Evolutionary conservation across 1,140 invertebrate genomes (phyloP).

Genomic region (Bicyclus anynana): DNA sequence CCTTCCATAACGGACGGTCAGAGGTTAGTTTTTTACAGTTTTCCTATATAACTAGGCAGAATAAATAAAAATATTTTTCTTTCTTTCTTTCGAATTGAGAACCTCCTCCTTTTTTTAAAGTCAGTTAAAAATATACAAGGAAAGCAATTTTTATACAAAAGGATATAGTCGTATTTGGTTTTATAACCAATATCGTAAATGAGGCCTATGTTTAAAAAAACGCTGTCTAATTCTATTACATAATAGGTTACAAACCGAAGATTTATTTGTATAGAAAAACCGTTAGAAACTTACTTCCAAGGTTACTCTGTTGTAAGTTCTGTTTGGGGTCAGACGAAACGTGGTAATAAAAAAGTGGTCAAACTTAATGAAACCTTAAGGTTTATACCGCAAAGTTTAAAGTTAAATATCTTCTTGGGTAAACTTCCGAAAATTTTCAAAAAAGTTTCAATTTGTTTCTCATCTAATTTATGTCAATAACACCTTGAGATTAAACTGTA

Average conservation of each 20-base stretch:
- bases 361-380: background rate
- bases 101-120: too few relatives aligned
- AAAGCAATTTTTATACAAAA: too few relatives aligned
- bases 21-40: too few relatives aligned
- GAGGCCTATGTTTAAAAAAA: too few relatives aligned
- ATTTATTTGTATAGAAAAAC: background rate
- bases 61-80: too few relatives aligned
- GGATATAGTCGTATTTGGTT: too few relatives aligned
- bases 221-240: background rate
- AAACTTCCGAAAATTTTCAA: background rate
- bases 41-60: too few relatives aligned
- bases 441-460: background rate
- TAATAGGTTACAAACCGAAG: slow-evolving; percentile 10
- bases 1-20: too few relatives aligned
- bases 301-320: slow-evolving; percentile 5
- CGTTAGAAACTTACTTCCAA: slow-evolving; percentile 12
- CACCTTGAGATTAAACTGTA: background rate
- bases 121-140: too few relatives aligned
- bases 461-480: background rate
- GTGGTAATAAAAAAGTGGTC: background rate
- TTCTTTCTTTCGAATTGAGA: too few relatives aligned
- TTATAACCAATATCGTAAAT: too few relatives aligned
- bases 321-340: background rate
- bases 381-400: background rate
- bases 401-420: background rate